phyloP scores from a whole-genome alignment of 2,888 invertebrate species.

The Mythimna lalbum region DNA sequence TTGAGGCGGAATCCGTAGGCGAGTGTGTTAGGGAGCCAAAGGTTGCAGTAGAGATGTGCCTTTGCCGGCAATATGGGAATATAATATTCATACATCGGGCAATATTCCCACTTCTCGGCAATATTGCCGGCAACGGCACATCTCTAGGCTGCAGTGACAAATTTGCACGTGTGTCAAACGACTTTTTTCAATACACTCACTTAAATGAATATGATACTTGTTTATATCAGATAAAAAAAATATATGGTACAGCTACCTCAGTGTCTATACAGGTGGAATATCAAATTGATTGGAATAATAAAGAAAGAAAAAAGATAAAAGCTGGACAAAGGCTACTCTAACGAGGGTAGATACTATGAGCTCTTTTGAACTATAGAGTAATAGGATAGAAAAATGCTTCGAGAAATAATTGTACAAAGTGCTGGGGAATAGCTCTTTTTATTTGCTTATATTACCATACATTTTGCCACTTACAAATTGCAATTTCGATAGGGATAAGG shows the following conservation, averaged over 20 bases:
- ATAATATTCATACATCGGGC: too few relatives aligned
- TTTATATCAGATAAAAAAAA: too few relatives aligned
- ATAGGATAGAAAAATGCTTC: slow-evolving; percentile 16
- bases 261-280: slow-evolving; percentile 15
- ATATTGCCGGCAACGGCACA: too few relatives aligned
- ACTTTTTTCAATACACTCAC: too few relatives aligned
- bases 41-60: too few relatives aligned
- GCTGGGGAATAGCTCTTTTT: slow-evolving; percentile 2
- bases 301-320: slow-evolving; percentile 31
- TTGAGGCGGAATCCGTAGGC: too few relatives aligned
- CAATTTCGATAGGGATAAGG: not conserved
- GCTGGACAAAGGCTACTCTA: slow-evolving; percentile 38
- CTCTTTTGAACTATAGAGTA: slow-evolving; percentile 26
- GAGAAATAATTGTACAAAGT: slow-evolving; percentile 32
- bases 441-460: not conserved
- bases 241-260: not conserved
- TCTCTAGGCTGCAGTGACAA: too few relatives aligned
- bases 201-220: too few relatives aligned
- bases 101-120: too few relatives aligned
- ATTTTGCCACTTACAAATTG: not conserved
- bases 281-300: slow-evolving; percentile 41
- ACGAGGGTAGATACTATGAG: slow-evolving; percentile 16
- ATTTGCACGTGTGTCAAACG: too few relatives aligned
- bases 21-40: too few relatives aligned
- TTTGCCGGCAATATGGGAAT: too few relatives aligned